Conservation (phyloP, 2,797 vertebrate species). For the Peromyscus aztecus region DNA sequence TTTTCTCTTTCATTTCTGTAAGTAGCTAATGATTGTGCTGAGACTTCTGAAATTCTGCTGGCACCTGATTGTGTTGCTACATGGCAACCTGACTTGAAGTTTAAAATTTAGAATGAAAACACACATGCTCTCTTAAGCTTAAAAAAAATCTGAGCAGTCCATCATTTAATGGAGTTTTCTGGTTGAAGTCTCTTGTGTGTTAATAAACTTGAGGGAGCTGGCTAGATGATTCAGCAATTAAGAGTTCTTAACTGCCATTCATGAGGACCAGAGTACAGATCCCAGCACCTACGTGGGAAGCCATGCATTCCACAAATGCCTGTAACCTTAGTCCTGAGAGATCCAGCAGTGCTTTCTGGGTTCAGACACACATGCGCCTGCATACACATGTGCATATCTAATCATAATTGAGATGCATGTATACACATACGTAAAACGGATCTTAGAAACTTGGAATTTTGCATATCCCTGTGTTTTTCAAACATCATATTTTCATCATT, state of each 20-base stretch:
- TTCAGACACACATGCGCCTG: neutral
- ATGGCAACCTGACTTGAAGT: neutral
- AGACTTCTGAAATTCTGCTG: constrained; percentile 22
- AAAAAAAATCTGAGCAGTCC: neutral
- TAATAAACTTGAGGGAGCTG: constrained; percentile 1
- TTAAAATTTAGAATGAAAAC: constrained; percentile 6
- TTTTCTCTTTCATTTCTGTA: constrained; percentile 61
- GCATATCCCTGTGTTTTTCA: constrained; percentile 42
- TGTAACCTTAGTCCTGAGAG: neutral
- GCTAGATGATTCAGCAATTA: neutral
- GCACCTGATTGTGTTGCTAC: no score
- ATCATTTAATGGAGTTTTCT: neutral
- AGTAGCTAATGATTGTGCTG: neutral
- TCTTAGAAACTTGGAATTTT: constrained; percentile 27
- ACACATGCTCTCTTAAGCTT: neutral
- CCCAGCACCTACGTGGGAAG: neutral
- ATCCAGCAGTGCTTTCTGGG: neutral
- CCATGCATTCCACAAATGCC: neutral
- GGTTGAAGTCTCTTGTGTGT: neutral
- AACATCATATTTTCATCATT: constrained; percentile 29
- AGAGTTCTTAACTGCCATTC: neutral
- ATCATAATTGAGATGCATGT: no score
- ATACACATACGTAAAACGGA: neutral
- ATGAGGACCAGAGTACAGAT: neutral
- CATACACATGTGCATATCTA: neutral